These are phyloP conservation scores for Phaetusa simplex DNA, from an alignment of 2,113 vertebrate genomes.

Conservation along the genomic window DNA sequence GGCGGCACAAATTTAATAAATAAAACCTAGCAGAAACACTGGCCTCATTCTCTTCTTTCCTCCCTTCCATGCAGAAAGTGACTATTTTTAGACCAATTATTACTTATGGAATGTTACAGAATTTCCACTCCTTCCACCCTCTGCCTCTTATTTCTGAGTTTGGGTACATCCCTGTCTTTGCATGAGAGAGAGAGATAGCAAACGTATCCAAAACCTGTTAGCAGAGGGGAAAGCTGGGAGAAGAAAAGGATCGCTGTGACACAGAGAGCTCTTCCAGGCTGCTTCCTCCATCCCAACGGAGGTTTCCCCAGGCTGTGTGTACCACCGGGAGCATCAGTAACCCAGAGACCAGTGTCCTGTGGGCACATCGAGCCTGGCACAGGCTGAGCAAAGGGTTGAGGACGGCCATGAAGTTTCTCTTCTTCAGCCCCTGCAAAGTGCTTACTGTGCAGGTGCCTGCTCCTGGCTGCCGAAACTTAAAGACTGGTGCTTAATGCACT, in stretches of 20 bases:
- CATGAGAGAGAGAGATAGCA: background rate
- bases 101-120: background rate
- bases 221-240: background rate
- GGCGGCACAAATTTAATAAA: slow-evolving; percentile 1
- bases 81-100: slow-evolving; percentile 3
- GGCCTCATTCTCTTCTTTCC: background rate
- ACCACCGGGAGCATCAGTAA: accelerated
- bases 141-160: background rate
- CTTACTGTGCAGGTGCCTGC: accelerated
- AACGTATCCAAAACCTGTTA: background rate
- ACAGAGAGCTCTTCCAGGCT: background rate
- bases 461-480: background rate
- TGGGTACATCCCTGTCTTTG: background rate
- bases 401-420: background rate
- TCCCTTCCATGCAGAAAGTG: background rate
- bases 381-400: background rate
- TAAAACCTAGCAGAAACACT: background rate
- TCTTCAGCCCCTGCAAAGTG: background rate
- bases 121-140: background rate
- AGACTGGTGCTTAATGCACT: background rate
- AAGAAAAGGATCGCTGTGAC: background rate
- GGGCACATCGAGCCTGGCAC: background rate
- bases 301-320: background rate
- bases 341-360: background rate
- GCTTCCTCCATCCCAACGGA: accelerated